Evolutionary conservation across 2,888 invertebrate species (phyloP), one percentile per base, ranked within the genome.

Genomic region (Euplexia lucipara): DNA sequence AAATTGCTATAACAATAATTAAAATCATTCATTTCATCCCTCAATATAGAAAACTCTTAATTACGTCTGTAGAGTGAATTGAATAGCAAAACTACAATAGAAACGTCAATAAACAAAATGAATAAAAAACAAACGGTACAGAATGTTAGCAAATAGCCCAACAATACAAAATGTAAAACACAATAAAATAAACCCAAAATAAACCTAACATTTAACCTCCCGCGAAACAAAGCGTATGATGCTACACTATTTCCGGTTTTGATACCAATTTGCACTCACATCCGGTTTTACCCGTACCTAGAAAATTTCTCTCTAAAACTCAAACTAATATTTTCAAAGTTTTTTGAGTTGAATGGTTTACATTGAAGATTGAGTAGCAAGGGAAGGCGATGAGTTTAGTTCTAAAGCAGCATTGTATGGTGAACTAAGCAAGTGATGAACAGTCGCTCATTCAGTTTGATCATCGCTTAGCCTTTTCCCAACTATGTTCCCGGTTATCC

Each of bases 231-330:
- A 72, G 73, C 78, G 58, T 69, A 68, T 60, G 64, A 59, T 65
- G 20, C 26, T 54, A 30, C 30, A 41, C 54, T 53, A 71, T 77
- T 65, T 71, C 78, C 67, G 75, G 59, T 60, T 72, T 65, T 57
- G 41, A 58, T 67, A 69, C 48, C 86, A 84, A 86, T 86, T 86
- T 84, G 67, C 64, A 59, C 45, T 74, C 47, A 70, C 79, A 72
- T 85, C 83, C 83, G 78, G 77, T 45, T 54, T 53, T 12, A 48
- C 37, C 48, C 6, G 10, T 58, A 71, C 57, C 32, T 45, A 3
- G 39, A 52, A 41, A 53, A 22, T 18, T 20, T 35, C 22, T n/a
- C 9, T 12, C 14, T 18, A 9, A 12, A 4, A 34, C 10, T 6
- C 12, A 1, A 7, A 48, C 30, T 7, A 18, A 22, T 18, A 48